Percentiles rank a stretch among this genome's conserved stretches.
phyloP scores from a whole-genome alignment of 2,797 vertebrate species.

The Glossophaga mutica region DNA sequence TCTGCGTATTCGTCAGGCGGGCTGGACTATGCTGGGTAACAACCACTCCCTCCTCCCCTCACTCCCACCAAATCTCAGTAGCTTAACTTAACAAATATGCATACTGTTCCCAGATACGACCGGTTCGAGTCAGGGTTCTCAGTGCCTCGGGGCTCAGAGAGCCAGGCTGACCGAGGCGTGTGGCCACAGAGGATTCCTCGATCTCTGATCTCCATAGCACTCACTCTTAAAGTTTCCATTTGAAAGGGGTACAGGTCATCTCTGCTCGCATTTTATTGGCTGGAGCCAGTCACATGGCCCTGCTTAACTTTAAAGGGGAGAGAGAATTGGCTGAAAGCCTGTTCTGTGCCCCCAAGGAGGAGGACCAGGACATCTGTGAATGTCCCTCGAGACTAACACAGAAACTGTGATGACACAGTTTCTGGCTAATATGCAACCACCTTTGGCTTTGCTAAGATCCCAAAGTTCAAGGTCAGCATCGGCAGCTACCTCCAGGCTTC shows the following conservation, averaged over 20 bases:
- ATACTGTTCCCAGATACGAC: not conserved
- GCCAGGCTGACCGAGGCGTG: not conserved
- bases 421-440: not conserved
- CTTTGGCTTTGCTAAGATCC: not conserved
- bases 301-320: not conserved
- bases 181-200: not conserved
- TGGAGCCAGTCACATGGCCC: not conserved
- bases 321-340: not conserved
- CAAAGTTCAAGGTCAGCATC: slow-evolving; percentile 9
- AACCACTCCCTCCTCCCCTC: not conserved
- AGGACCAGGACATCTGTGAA: not conserved
- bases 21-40: not conserved
- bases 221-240: not conserved
- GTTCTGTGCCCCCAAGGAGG: not conserved
- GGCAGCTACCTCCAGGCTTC: not conserved
- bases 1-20: not conserved
- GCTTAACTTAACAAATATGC: not conserved
- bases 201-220: not conserved
- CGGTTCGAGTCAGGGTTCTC: not conserved
- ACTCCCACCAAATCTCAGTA: not conserved
- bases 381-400: not conserved
- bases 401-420: not conserved
- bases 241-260: not conserved
- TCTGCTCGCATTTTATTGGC: not conserved
- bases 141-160: not conserved